These are phyloP conservation scores for Corythornis vintsioides DNA, from an alignment of 2,113 vertebrate genomes.

Conservation along the genomic window DNA sequence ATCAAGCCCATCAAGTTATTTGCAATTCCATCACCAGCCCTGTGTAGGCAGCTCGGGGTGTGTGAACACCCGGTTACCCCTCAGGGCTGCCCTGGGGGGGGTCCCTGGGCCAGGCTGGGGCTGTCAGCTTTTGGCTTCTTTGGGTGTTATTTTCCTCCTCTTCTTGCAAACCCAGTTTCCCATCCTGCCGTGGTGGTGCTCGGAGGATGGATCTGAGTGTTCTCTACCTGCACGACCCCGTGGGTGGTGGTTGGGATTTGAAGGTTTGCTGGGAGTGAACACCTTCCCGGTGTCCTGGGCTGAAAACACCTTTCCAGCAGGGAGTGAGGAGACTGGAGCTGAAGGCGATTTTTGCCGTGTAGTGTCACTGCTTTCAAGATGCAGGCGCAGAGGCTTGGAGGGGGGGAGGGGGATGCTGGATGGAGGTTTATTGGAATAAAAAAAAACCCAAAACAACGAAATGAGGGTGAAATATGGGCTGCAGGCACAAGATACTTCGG, in stretches of 20 bases:
- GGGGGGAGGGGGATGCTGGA: background rate
- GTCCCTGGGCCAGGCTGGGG: background rate
- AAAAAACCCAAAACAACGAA: background rate
- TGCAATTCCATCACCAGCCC: slow-evolving; percentile 5
- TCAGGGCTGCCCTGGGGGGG: background rate
- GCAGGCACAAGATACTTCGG: background rate
- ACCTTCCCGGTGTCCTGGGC: background rate
- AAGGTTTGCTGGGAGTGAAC: background rate
- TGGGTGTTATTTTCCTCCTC: background rate
- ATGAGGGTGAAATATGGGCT: background rate
- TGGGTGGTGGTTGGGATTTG: background rate
- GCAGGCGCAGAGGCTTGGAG: background rate
- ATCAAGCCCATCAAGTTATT: background rate
- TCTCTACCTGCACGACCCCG: fast-evolving
- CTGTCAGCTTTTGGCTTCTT: fast-evolving
- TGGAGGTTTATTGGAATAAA: background rate
- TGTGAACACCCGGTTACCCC: background rate
- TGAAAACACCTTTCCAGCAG: background rate
- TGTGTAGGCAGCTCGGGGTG: background rate
- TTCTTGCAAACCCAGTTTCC: background rate
- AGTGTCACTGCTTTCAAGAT: background rate
- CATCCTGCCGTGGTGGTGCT: background rate
- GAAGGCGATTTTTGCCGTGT: background rate
- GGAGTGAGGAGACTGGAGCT: background rate
- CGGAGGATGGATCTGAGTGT: background rate